phyloP scores from a whole-genome alignment of 2,113 vertebrate species.

The Symphodus melops region DNA sequence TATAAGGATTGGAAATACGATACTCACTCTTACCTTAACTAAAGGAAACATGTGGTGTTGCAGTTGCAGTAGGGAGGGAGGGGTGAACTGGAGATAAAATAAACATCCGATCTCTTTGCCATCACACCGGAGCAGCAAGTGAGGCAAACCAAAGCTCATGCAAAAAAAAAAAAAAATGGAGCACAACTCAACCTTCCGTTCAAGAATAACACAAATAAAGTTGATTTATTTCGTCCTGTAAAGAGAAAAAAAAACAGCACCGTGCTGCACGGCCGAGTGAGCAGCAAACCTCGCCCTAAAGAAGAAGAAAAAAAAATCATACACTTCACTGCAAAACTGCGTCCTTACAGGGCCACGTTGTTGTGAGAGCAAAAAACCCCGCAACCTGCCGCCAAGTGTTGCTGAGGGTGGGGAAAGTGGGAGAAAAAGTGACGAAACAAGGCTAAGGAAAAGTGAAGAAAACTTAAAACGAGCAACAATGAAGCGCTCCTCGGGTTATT shows the following conservation, averaged over 20 bases:
- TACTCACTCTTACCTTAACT: slow-evolving; percentile 55
- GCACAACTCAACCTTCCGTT: slow-evolving; percentile 5
- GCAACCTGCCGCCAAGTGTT: slow-evolving; percentile 65
- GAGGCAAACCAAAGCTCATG: slow-evolving; percentile 16
- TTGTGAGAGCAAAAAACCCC: slow-evolving; percentile 53
- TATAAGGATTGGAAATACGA: neutral
- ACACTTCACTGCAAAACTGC: slow-evolving; percentile 49
- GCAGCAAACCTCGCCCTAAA: slow-evolving; percentile 73
- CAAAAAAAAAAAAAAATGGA: neutral
- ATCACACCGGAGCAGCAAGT: slow-evolving; percentile 25
- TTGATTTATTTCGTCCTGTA: neutral
- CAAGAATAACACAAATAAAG: slow-evolving; percentile 6
- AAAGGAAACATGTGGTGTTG: slow-evolving; percentile 45
- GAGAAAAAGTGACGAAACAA: slow-evolving; percentile 37
- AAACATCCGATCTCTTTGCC: slow-evolving; percentile 66
- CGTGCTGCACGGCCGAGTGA: slow-evolving; percentile 17
- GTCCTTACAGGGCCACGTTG: slow-evolving; percentile 66
- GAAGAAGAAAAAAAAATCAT: neutral
- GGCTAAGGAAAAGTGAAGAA: slow-evolving; percentile 45
- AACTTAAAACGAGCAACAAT: slow-evolving; percentile 11
- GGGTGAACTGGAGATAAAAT: slow-evolving; percentile 52
- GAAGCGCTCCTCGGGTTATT: slow-evolving; percentile 62
- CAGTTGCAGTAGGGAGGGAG: slow-evolving; percentile 27
- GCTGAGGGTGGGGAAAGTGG: slow-evolving; percentile 40
- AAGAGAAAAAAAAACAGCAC: neutral